Base-by-base conservation (phyloP, 2,113 vertebrate genomes). In the Tragulus kanchil region DNA sequence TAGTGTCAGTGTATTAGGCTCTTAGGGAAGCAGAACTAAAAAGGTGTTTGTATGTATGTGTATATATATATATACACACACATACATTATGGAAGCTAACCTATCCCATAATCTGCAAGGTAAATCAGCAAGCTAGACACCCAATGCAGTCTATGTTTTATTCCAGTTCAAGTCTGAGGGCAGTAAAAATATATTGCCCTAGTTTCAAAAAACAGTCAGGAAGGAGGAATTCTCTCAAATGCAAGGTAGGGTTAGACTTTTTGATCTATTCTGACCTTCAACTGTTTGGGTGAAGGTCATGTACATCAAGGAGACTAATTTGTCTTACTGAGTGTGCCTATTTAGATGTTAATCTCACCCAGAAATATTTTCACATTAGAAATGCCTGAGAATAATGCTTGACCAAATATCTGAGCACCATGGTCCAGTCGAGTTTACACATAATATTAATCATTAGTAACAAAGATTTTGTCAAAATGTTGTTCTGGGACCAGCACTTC, bases 101-200 rank as follows among this genome's bases (percentile, higher is more conserved):
- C 13, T 25, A 12, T 3, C 14, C 23, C 3, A 12, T 11, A 48
- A 17, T 52, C 19, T 23, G 4, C 4, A 50, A n/a, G 13, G 6
- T 45, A 31, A 23, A 2, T n/a, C 10, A 48, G 8, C 25, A 58
- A 58, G 36, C n/a, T 56, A n/a, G 26, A 84, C 6, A 61, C 19
- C 10, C 31, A n/a, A 5, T 28, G n/a, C 9, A 4, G 2, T 31
- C 0, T 12, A 7, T 11, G 17, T 10, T 0, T 36, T 5, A n/a
- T 52, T 83, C 12, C 16, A 50, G n/a, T 31, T 50, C 62, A 11
- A 2, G 21, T 3, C 13, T 6, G 2, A 45, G 16, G 25, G 3
- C 15, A 36, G 56, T 31, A 15, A 23, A 52, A 75, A 69, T 59
- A 31, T 42, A 52, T 6, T 8, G 36, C 36, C 5, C 23, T 19